Evolutionary conservation across 2,888 invertebrate genomes (phyloP), one percentile per base, ranked within the genome.

Genomic region (Mystacides longicornis): DNA sequence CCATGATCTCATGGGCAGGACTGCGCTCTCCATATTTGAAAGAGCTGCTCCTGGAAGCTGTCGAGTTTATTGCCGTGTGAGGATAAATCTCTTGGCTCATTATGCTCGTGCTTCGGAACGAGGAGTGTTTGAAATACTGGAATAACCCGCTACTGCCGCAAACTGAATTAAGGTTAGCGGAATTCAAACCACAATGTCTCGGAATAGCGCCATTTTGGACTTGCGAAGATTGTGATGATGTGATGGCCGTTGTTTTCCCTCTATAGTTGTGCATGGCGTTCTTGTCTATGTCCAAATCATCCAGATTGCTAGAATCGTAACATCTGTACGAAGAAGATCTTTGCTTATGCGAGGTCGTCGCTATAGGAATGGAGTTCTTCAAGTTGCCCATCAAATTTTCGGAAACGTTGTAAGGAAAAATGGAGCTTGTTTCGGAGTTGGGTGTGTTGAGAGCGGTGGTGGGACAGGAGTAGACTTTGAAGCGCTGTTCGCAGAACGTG

Each of bases 11-110:
- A 37, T 49, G 46, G 11, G 50, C 55, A 19, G 52, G 37, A 23
- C 31, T 37, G 22, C 55, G 58, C 19, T 58, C 59, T 3, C 52
- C 65, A 31, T 53, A 57, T 23, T 60, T 65, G 42, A 64, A 60
- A 18, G 56, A 51, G 16, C 56, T 49, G 50, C 21, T 51, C 43
- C 56, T 52, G 27, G 46, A 47, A 3, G 51, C 27, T 19, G 48
- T 42, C 37, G 37, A 37, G n/a, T n/a, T n/a, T n/a, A n/a, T n/a
- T 4, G 37, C 37, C 16, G 37, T 7, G 16, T 37, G 37, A 37
- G 37, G 37, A 37, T 37, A 37, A 3, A 37, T 37, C 14, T 37
- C 37, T 3, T 16, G 4, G 18, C 27, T 21, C 3, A 52, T 33
- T 20, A 57, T 48, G 7, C 43, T 45, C 5, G 50, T 49, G 27